Evolutionary conservation across 2,888 invertebrate genomes (phyloP), one percentile per base, ranked within the genome.

Genomic region (Pristionchus fissidentatus): DNA sequence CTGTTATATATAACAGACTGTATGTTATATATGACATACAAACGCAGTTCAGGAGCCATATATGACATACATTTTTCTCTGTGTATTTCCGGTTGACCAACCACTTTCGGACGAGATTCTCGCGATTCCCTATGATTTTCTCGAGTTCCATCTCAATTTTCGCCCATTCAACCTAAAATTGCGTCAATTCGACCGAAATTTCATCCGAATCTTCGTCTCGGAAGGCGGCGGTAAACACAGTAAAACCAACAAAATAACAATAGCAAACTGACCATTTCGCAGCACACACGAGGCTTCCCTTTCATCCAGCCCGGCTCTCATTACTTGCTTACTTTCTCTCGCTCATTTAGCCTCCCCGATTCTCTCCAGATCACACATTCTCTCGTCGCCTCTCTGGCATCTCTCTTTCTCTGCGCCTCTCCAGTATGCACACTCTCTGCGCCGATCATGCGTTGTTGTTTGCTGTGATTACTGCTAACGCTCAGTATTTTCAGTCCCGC

Each of bases 251-350:
- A n/a, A n/a, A n/a, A n/a, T n/a, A n/a, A n/a, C n/a, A n/a, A n/a
- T n/a, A n/a, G n/a, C n/a, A 3, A 41, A 43, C 26, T 55, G 55
- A 22, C 22, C 41, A 3, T 26, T 3, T 70, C 15, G 22, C 41
- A 7, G 10, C 22, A n/a, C 41, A 3, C n/a, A 41, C 15, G 70
- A 10, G 70, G 70, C 41, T 70, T 70, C 70, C n/a, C n/a, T 70
- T 70, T 70, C 70, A 70, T 43, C n/a, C 26, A n/a, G n/a, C 26
- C 5, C n/a, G 26, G 70, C 70, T 70, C 70, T 70, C 26, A 70
- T 70, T 70, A 26, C 70, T n/a, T 43, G 46, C 75, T 13, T 1
- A 8, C n/a, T 49, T 29, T 49, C 49, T 7, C 49, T 13, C 19
- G 5, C 32, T 32, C 49, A 19, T 32, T 49, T n/a, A 26, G 32